Percentiles rank a stretch among this genome's conserved stretches.
Evolutionary conservation across 1,140 invertebrate species (phyloP).

Genomic region (Drosophila sp.): DNA sequence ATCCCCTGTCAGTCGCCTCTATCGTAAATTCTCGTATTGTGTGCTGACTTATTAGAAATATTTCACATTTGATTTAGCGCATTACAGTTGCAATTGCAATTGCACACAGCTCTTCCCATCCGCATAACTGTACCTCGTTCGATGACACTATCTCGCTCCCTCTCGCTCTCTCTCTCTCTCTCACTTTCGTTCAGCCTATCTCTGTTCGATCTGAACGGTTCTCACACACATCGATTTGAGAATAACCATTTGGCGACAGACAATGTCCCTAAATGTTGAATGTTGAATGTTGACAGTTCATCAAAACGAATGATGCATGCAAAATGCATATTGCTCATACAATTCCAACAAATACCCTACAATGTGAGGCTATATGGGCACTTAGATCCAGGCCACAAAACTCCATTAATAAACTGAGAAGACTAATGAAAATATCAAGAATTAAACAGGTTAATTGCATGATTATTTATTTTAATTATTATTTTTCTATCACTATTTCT

Average conservation of each 20-base stretch:
- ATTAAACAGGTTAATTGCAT: too few relatives aligned
- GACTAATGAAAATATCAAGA: too few relatives aligned
- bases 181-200: not conserved
- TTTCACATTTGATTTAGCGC: conserved; percentile 51
- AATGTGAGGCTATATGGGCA: not conserved
- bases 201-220: conserved; percentile 20
- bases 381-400: not conserved
- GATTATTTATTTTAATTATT: too few relatives aligned
- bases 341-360: conserved; percentile 37
- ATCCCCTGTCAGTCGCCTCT: not conserved
- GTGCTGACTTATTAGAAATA: conserved; percentile 69
- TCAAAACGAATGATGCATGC: conserved; percentile 81
- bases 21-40: too few relatives aligned
- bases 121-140: conserved; percentile 67
- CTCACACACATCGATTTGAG: conserved; percentile 39
- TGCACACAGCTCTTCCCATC: conserved; percentile 22
- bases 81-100: conserved; percentile 49
- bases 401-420: too few relatives aligned
- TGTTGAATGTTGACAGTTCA: conserved; percentile 83
- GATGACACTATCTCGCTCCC: not conserved
- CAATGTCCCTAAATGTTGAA: conserved; percentile 69
- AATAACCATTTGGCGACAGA: conserved; percentile 24
- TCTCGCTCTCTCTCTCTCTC: conserved; percentile 6
- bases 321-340: conserved; percentile 61
- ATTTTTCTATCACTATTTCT: too few relatives aligned